Conservation (phyloP, 2,797 vertebrate species). For the Muscicapa striata region DNA sequence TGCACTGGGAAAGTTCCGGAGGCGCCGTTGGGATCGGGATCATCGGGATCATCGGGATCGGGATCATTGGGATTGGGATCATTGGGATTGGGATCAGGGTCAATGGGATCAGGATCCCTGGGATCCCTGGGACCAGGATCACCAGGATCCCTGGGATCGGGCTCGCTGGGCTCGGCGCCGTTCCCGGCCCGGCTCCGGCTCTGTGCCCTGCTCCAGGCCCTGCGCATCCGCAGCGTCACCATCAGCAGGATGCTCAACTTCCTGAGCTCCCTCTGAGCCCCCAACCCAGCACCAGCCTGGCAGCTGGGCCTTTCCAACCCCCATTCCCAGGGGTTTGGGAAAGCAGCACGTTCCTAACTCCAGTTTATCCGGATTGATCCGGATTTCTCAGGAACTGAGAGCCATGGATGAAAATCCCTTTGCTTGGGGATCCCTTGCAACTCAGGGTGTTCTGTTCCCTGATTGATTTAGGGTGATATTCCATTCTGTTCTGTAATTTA, state of each 20-base stretch:
- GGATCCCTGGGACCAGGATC: no score
- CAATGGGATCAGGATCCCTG: not conserved
- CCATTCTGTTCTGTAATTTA: not conserved
- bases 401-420: not conserved
- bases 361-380: constrained; percentile 24
- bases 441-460: not conserved
- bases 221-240: constrained; percentile 82
- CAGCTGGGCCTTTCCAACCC: not conserved
- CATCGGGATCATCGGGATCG: not conserved
- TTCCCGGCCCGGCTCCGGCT: constrained; percentile 76
- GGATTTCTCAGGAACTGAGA: not conserved
- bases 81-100: no score
- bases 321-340: not conserved
- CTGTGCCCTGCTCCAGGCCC: constrained; percentile 81
- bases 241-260: constrained; percentile 83
- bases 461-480: not conserved
- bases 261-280: constrained; percentile 24
- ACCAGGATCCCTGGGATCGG: no score
- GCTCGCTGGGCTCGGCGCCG: not conserved
- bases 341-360: not conserved
- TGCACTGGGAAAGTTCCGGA: not conserved
- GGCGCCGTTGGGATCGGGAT: rapidly evolving
- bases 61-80: not conserved
- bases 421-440: not conserved
- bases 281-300: no score